phyloP scores from a whole-genome alignment of 1,140 invertebrate genomes.

The Drosophila lacteicornis region DNA sequence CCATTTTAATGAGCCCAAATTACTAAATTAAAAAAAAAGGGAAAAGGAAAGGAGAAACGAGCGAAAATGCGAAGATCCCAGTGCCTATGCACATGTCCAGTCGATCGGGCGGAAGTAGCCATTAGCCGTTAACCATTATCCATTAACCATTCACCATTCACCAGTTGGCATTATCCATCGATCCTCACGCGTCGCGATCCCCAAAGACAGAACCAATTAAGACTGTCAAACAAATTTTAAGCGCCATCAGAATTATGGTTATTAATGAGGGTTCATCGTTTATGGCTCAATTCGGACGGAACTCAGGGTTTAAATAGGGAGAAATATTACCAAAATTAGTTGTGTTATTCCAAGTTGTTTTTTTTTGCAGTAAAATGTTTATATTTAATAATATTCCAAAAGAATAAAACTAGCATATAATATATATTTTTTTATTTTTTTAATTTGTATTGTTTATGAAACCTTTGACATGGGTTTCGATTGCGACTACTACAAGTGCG shows the following conservation, averaged over 20 bases:
- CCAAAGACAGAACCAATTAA: constrained; percentile 33
- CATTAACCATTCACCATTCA: constrained; percentile 46
- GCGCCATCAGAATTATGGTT: constrained; percentile 49
- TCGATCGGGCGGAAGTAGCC: constrained; percentile 34
- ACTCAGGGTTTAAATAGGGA: neutral
- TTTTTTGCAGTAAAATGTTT: no score
- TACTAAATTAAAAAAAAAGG: constrained; percentile 52
- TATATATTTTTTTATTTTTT: no score
- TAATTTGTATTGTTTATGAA: no score
- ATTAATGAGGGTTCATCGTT: constrained; percentile 41
- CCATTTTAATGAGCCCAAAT: constrained; percentile 82
- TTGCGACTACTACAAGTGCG: no score
- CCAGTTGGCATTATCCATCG: constrained; percentile 30
- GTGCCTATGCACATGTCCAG: constrained; percentile 53
- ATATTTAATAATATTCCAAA: no score
- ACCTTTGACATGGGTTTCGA: no score
- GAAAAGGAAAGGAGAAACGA: constrained; percentile 36
- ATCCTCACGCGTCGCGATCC: constrained; percentile 32
- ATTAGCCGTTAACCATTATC: constrained; percentile 54
- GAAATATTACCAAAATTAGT: neutral
- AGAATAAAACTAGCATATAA: no score
- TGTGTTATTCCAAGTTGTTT: neutral
- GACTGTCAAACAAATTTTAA: constrained; percentile 50
- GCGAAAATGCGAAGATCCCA: constrained; percentile 44
- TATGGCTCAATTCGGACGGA: constrained; percentile 31